These are phyloP conservation scores for Lacanobia wlatinum DNA, from an alignment of 2,888 invertebrate species.

Conservation along the genomic window DNA sequence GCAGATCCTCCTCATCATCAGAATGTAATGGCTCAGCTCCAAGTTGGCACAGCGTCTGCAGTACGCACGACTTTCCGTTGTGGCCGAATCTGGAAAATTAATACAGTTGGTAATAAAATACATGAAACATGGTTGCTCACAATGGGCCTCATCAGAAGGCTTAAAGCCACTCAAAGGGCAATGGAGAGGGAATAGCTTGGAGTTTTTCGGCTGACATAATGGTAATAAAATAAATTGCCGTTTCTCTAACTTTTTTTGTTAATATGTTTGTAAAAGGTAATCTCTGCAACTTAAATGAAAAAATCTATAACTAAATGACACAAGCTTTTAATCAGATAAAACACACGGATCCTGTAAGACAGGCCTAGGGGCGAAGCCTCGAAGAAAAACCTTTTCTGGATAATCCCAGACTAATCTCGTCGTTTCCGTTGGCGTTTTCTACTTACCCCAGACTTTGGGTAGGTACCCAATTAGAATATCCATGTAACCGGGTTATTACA, in stretches of 20 bases:
- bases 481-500: no score
- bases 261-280: no score
- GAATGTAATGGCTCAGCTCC: conserved; percentile 91
- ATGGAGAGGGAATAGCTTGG: no score
- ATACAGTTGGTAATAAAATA: not conserved
- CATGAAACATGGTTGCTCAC: no score
- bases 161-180: no score
- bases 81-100: conserved; percentile 90
- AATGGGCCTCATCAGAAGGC: no score
- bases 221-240: not conserved
- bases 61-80: conserved; percentile 92
- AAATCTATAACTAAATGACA: no score
- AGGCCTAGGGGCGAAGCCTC: not conserved
- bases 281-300: no score
- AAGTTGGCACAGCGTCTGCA: conserved; percentile 92
- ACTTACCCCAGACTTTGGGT: not conserved
- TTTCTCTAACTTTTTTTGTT: not conserved
- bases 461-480: not conserved
- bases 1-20: conserved; percentile 90
- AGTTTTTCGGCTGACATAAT: no score
- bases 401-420: not conserved
- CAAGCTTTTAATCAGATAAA: no score
- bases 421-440: not conserved
- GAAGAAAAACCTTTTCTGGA: not conserved
- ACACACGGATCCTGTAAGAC: not conserved